These are phyloP conservation scores for Leptinotarsa tumamoca DNA, from an alignment of 2,888 invertebrate species.

Conservation along the genomic window DNA sequence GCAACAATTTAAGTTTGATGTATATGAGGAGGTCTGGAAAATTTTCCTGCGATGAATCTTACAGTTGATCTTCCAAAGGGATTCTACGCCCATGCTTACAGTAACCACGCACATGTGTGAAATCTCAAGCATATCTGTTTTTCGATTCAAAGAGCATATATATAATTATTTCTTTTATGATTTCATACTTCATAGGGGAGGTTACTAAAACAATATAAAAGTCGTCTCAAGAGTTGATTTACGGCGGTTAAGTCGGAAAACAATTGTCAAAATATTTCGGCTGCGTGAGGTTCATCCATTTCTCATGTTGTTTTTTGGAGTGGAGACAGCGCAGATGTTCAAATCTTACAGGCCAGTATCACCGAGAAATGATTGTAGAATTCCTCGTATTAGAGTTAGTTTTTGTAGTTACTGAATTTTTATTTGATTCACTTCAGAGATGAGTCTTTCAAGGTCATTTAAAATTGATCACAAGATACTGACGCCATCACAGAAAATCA, in stretches of 20 bases:
- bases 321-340: slow-evolving; percentile 17
- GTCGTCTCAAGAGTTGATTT: slow-evolving; percentile 49
- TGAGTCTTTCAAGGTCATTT: no score
- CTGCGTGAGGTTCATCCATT: slow-evolving; percentile 23
- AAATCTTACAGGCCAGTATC: background rate
- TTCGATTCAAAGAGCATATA: slow-evolving; percentile 31
- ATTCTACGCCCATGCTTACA: slow-evolving; percentile 13
- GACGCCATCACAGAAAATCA: no score
- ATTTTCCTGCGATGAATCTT: no score
- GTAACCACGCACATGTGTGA: slow-evolving; percentile 29
- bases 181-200: slow-evolving; percentile 41
- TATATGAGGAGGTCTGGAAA: no score
- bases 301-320: slow-evolving; percentile 21
- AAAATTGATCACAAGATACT: no score
- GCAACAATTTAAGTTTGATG: no score
- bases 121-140: slow-evolving; percentile 29
- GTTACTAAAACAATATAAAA: slow-evolving; percentile 54
- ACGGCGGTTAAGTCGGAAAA: slow-evolving; percentile 45
- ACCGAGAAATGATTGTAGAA: background rate
- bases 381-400: no score
- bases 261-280: slow-evolving; percentile 54
- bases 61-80: no score
- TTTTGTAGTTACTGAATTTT: no score
- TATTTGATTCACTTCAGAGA: no score
- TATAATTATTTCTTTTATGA: slow-evolving; percentile 42